Percentiles rank a stretch among this genome's conserved stretches.
These are phyloP conservation scores for Xiphorhynchus elegans DNA, from an alignment of 2,113 vertebrate genomes.

Conservation along the genomic window DNA sequence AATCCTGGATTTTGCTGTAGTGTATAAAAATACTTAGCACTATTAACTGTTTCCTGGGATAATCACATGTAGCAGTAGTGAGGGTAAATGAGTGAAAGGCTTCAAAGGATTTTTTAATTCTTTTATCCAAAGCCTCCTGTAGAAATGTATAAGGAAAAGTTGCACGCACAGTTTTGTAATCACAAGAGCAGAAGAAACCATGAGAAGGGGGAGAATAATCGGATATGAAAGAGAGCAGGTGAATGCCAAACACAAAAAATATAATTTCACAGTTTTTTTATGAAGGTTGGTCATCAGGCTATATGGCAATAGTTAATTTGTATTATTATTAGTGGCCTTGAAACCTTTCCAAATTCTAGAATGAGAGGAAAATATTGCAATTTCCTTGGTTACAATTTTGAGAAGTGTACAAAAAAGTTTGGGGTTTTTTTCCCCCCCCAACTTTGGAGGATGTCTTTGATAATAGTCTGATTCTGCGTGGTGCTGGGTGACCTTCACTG, in stretches of 20 bases:
- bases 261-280: not conserved
- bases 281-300: not conserved
- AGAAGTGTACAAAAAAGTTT: not conserved
- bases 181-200: not conserved
- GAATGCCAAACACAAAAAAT: not conserved
- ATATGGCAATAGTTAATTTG: not conserved
- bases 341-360: not conserved
- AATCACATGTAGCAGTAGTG: not conserved
- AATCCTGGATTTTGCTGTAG: not conserved
- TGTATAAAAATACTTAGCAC: conserved; percentile 10
- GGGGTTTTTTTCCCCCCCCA: accelerated
- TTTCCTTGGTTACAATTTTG: not conserved
- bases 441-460: not conserved
- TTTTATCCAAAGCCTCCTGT: not conserved
- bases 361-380: not conserved
- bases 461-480: not conserved
- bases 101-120: not conserved
- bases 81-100: not conserved
- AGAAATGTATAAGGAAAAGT: not conserved
- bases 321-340: not conserved
- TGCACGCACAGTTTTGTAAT: not conserved
- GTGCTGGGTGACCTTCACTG: not conserved
- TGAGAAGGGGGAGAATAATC: not conserved
- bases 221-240: not conserved
- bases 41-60: conserved; percentile 32